These are phyloP conservation scores for Neotoma lepida DNA, from an alignment of 2,113 vertebrate species.

Conservation along the genomic window DNA sequence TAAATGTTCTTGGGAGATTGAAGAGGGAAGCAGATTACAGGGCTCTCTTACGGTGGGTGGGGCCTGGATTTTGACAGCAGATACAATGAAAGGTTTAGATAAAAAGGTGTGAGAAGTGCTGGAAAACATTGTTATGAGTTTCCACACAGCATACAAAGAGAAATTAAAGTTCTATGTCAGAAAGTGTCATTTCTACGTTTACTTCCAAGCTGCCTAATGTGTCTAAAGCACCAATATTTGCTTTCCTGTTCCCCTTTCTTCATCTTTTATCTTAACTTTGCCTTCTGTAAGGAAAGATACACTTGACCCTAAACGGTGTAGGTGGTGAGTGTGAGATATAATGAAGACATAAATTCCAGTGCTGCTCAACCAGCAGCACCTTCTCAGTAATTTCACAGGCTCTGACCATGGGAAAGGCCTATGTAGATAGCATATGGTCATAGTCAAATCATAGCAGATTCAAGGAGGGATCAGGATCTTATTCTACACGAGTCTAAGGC, in stretches of 20 bases:
- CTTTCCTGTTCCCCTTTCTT: not conserved
- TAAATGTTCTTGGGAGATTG: slow-evolving; percentile 4
- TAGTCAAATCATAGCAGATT: not conserved
- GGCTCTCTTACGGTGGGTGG: not conserved
- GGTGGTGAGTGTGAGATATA: not conserved
- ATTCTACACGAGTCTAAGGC: no score
- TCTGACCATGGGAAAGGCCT: not conserved
- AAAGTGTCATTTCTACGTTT: not conserved
- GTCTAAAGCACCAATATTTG: not conserved
- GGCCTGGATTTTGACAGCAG: not conserved
- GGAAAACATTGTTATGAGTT: no score
- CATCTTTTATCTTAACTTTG: not conserved
- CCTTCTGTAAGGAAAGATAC: not conserved
- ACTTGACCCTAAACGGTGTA: not conserved
- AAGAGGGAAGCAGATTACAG: not conserved
- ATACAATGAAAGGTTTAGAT: not conserved
- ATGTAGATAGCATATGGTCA: not conserved
- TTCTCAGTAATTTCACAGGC: no score
- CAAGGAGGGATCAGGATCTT: not conserved
- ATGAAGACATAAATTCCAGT: not conserved
- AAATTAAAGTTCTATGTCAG: not conserved
- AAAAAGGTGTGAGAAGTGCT: not conserved
- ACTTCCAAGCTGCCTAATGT: not conserved
- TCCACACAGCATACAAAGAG: no score
- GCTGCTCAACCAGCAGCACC: not conserved